Base-by-base conservation (phyloP, 1,140 invertebrate genomes). In the Bombus superbus region DNA sequence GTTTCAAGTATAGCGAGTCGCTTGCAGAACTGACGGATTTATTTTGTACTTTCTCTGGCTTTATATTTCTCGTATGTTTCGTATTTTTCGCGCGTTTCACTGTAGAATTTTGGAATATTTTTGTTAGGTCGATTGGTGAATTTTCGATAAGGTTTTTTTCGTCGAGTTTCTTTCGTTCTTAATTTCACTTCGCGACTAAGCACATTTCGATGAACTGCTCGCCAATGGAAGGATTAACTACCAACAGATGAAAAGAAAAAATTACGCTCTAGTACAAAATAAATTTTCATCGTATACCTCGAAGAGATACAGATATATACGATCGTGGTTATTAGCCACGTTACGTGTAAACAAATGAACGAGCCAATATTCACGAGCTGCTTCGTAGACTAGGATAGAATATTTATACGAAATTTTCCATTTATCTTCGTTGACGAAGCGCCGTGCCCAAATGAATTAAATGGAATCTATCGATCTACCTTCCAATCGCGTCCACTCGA, bases 391-490 rank as follows among this genome's bases (percentile, higher is more conserved):
- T 18, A 18, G 74, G 13, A 28, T 38, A 18, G 78, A 64, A 53
- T 73, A 79, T 73, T 79, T 79, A 44, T 84, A 84, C 25, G 68
- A 79, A 84, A 79, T 84, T 71, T 44, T 44, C 53, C 75, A 79
- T 84, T 71, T 84, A 84, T 81, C 35, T 53, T 74, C 68, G 78
- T 64, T 38, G 69, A 40, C 22, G 15, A n/a, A 28, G 68, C 15
- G 32, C 47, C 38, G 35, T 28, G 42, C 57, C 18, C 68, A 69
- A 66, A 85, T 28, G 69, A 85, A 85, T 85, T 85, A 85, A 85
- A 81, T 81, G 78, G 68, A 84, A 81, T 81, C 40, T 81, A 85
- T 81, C 83, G 83, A 81, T 81, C 76, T 72, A 76, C 35, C n/a
- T 6, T 40, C 25, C 32, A 53, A 44, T 80, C 68, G 47, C 66